Evolutionary conservation across 2,797 vertebrate species (phyloP).

Genomic region (Bryconaethiops microstoma): DNA sequence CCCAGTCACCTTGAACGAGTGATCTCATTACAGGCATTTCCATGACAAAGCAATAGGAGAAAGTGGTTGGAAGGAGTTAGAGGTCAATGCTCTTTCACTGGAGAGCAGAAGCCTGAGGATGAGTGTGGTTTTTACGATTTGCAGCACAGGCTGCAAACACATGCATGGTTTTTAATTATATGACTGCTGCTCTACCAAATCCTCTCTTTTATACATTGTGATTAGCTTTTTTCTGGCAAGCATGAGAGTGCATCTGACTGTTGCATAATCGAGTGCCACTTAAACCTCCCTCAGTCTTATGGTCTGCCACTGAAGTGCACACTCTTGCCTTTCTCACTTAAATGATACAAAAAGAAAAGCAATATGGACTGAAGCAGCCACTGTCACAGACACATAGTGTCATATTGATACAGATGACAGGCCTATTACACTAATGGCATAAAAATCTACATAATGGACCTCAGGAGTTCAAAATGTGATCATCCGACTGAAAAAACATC

Average conservation of each 20-base stretch:
- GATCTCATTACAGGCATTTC: conserved; percentile 1
- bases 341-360: background rate
- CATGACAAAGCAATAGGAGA: conserved; percentile 10
- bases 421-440: background rate
- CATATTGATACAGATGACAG: background rate
- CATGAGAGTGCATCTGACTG: background rate
- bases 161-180: background rate
- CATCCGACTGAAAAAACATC: too few relatives aligned
- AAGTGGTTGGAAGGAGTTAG: background rate
- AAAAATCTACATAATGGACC: background rate
- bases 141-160: background rate
- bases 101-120: background rate
- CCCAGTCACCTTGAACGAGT: conserved; percentile 5
- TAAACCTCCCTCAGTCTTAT: background rate
- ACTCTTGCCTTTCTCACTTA: background rate
- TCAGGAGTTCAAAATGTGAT: background rate
- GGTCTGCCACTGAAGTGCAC: background rate
- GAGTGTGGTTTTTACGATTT: background rate
- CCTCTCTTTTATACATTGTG: background rate
- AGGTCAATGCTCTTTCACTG: background rate
- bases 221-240: conserved; percentile 3
- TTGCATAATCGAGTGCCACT: background rate
- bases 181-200: background rate
- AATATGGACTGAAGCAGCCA: background rate
- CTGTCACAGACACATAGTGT: background rate